Evolutionary conservation across 2,113 vertebrate genomes (phyloP).

Genomic region (Rhynchomys soricoides): DNA sequence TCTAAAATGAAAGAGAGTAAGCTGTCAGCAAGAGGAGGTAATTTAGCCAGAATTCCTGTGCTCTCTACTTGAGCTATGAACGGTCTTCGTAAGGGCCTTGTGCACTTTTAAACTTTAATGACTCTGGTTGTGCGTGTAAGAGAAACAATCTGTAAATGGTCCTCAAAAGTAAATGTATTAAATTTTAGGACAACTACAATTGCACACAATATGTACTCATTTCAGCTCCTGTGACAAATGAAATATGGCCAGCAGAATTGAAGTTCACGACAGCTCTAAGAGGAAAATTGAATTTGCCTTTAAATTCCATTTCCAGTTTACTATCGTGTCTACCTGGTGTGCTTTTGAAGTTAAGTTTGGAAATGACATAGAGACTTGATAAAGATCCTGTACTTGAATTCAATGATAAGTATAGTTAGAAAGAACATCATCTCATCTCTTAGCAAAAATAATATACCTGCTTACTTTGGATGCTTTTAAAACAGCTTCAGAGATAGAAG

Average conservation of each 20-base stretch:
- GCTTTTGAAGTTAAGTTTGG: conserved; percentile 80
- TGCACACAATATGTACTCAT: conserved; percentile 77
- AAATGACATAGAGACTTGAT: conserved; percentile 73
- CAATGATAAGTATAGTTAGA: conserved; percentile 69
- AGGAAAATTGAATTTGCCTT: conserved; percentile 82
- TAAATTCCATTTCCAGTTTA: conserved; percentile 80
- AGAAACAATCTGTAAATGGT: conserved; percentile 78
- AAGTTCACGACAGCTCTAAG: conserved; percentile 73
- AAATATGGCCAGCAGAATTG: conserved; percentile 75
- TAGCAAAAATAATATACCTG: conserved; percentile 75
- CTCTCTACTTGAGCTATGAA: conserved; percentile 76
- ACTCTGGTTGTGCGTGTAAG: conserved; percentile 71
- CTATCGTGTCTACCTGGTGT: conserved; percentile 62
- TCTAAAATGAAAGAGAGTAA: conserved; percentile 53
- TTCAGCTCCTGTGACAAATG: conserved; percentile 80
- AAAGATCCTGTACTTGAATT: conserved; percentile 76
- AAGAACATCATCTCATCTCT: conserved; percentile 68
- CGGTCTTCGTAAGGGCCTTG: conserved; percentile 67
- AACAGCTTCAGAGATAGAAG: conserved; percentile 70
- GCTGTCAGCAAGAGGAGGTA: conserved; percentile 68
- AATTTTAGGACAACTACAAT: conserved; percentile 78
- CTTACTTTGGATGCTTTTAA: conserved; percentile 74
- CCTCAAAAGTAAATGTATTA: conserved; percentile 82
- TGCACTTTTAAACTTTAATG: conserved; percentile 81
- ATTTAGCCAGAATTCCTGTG: conserved; percentile 80